Conservation (phyloP, 2,888 invertebrate species). For the Erebia ligea region DNA sequence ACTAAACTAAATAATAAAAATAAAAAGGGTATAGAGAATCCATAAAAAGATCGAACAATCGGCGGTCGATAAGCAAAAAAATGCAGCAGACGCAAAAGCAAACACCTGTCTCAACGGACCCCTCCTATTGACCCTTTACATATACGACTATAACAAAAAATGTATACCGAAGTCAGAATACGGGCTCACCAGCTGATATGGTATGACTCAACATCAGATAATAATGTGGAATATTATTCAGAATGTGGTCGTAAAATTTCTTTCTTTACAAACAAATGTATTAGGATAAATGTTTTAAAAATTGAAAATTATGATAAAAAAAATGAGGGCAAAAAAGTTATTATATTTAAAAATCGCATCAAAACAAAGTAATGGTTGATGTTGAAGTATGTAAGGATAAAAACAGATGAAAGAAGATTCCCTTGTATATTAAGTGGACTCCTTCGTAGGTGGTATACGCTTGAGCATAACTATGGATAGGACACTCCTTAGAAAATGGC, state of each 20-base stretch:
- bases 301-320: background rate
- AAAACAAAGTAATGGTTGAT: no score
- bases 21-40: slow-evolving; percentile 24
- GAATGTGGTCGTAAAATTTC: background rate
- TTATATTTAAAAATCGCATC: background rate
- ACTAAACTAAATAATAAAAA: slow-evolving; percentile 20
- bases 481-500: no score
- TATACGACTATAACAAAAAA: slow-evolving; percentile 31
- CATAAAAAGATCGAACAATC: slow-evolving; percentile 33
- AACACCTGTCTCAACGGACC: slow-evolving; percentile 37
- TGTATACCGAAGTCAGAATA: slow-evolving; percentile 15
- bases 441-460: no score
- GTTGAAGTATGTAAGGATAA: no score
- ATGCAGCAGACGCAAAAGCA: slow-evolving; percentile 26
- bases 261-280: background rate
- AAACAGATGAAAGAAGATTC: no score
- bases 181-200: slow-evolving; percentile 22
- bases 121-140: slow-evolving; percentile 34
- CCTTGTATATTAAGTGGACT: no score
- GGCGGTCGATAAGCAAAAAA: slow-evolving; percentile 36
- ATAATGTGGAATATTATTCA: background rate
- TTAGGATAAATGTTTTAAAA: background rate
- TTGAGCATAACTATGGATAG: no score
- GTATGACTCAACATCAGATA: slow-evolving; percentile 17
- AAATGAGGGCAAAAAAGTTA: background rate